Evolutionary conservation across 2,888 invertebrate genomes (phyloP), one percentile per base, ranked within the genome.

Genomic region (Theretra japonica): DNA sequence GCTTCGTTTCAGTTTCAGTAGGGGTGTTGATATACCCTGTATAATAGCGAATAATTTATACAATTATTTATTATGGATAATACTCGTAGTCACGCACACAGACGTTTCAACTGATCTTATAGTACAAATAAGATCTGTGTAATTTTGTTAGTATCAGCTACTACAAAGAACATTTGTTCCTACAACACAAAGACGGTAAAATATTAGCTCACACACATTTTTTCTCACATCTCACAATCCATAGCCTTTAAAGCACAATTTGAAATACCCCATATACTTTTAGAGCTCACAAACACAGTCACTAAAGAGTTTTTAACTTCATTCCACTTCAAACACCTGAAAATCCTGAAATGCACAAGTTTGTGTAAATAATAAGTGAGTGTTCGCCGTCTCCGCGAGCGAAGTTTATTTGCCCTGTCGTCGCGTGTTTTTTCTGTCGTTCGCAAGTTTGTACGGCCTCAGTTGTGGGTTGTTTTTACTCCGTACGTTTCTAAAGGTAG

Each of bases 361-460:
- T 62, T 21, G 41, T 11, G 58, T 25, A 33, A 62, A 60, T 60
- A 30, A 62, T 62, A 62, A 62, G 21, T 41, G 11, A n/a, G 19
- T 41, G 41, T 62, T 41, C 2, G 41, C 62, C 21, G n/a, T 23
- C 21, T 41, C 41, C 7, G 17, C 41, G 41, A 41, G 21, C 7
- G 4, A 41, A 62, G 41, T 62, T 30, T 62, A 15, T 62, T 62
- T 62, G 41, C 41, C 33, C n/a, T 62, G 62, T 62, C 62, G 21
- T 62, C 33, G 19, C 33, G 8, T 62, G 33, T 62, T 62, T 41
- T 59, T 62, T 62, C 41, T 41, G 62, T 21, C 21, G 30, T 5
- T 28, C 19, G 62, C 62, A 15, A 33, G 60, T 30, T 41, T 60
- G 60, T 41, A 21, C 21, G 11, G 53, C 0, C 2, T n/a, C 41